Percentiles rank a stretch among this genome's conserved stretches.
These are phyloP conservation scores for Cryptotis parvus DNA, from an alignment of 2,113 vertebrate genomes.

Conservation along the genomic window DNA sequence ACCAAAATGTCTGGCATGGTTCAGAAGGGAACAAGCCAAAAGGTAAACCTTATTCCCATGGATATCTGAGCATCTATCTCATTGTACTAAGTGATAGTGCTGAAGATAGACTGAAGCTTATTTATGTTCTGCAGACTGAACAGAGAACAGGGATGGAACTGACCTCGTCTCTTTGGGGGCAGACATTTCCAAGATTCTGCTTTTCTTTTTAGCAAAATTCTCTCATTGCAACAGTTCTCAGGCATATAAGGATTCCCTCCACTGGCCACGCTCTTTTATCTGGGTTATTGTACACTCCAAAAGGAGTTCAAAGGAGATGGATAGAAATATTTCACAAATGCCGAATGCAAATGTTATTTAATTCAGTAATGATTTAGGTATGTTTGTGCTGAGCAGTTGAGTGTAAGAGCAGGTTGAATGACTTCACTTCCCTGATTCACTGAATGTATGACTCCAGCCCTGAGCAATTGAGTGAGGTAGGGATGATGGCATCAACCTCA, in stretches of 20 bases:
- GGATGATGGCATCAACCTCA: not conserved
- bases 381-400: not conserved
- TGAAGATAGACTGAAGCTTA: not conserved
- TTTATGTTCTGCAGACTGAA: not conserved
- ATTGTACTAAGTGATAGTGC: not conserved
- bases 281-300: slow-evolving; percentile 21
- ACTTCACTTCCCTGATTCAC: not conserved
- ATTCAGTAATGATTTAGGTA: not conserved
- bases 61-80: not conserved
- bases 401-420: not conserved
- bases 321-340: not conserved
- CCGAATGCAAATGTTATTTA: not conserved
- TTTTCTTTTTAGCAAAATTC: slow-evolving; percentile 31
- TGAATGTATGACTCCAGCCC: not conserved
- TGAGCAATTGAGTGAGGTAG: not conserved
- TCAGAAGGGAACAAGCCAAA: not conserved
- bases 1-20: not conserved
- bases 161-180: not conserved
- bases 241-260: not conserved
- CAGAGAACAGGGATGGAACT: not conserved
- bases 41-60: not conserved
- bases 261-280: not conserved
- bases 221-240: slow-evolving; percentile 10
- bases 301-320: not conserved
- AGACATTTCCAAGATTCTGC: slow-evolving; percentile 8